A percentile compares a stretch with the other conserved stretches of the same genome.
These are phyloP conservation scores for Hirtodrosophila duncani DNA, from an alignment of 2,888 invertebrate genomes.

Conservation along the genomic window DNA sequence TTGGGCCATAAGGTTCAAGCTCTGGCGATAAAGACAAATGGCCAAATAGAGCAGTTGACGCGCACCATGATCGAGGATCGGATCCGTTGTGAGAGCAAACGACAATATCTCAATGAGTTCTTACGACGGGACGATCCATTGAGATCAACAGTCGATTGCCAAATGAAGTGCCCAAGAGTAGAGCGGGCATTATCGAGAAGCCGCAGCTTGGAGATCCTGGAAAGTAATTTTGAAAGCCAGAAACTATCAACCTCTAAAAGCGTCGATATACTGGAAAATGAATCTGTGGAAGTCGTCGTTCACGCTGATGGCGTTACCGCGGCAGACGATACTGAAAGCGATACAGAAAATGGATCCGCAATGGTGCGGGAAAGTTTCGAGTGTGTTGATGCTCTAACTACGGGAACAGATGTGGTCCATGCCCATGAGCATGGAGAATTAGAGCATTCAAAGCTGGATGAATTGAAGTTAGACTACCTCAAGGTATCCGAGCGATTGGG, in stretches of 20 bases:
- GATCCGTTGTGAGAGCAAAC: conserved; percentile 79
- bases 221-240: conserved; percentile 70
- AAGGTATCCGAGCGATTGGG: conserved; percentile 74
- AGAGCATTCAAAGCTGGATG: conserved; percentile 56
- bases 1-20: conserved; percentile 90
- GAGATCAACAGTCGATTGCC: conserved; percentile 80
- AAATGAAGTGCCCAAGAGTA: conserved; percentile 78
- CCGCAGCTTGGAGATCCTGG: conserved; percentile 84
- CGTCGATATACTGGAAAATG: conserved; percentile 78
- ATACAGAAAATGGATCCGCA: conserved; percentile 41
- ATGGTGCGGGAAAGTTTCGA: too few relatives aligned
- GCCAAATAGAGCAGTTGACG: conserved; percentile 85
- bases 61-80: conserved; percentile 77
- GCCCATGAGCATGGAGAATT: conserved; percentile 14
- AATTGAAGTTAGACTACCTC: conserved; percentile 63
- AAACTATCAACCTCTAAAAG: conserved; percentile 79
- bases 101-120: conserved; percentile 85
- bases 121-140: conserved; percentile 83
- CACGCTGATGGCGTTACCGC: conserved; percentile 30
- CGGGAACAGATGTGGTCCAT: too few relatives aligned
- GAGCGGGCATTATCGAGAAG: conserved; percentile 83
- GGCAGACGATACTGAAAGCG: conserved; percentile 35
- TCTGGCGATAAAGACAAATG: conserved; percentile 85
- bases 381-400: too few relatives aligned
- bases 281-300: conserved; percentile 53